Percentiles rank a stretch among this genome's conserved stretches.
phyloP scores from a whole-genome alignment of 1,140 invertebrate species.

The Ooceraea biroi region DNA sequence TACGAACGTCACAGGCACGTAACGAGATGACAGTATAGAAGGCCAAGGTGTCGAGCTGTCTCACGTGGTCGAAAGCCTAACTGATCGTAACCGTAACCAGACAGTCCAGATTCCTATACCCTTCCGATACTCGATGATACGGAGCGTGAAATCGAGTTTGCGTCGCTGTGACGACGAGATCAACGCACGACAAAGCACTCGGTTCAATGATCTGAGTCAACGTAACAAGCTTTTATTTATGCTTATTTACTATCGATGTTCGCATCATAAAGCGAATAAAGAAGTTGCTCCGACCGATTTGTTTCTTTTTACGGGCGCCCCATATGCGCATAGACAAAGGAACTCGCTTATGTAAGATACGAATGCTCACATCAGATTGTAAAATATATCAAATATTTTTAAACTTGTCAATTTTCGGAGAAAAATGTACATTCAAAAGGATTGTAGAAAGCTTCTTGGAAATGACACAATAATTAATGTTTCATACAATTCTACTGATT shows the following conservation, averaged over 20 bases:
- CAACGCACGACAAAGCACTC: constrained; percentile 73
- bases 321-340: not conserved
- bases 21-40: constrained; percentile 69
- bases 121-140: constrained; percentile 74
- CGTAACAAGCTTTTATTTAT: constrained; percentile 69
- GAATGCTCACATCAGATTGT: not conserved
- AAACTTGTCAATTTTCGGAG: not conserved
- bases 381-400: not conserved
- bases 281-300: constrained; percentile 1
- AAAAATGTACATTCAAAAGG: not conserved
- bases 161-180: constrained; percentile 75
- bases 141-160: constrained; percentile 81
- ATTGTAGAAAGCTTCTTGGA: not conserved
- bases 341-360: not conserved
- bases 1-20: constrained; percentile 54
- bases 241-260: constrained; percentile 39
- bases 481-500: no score
- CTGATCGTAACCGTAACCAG: constrained; percentile 74
- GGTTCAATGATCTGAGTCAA: constrained; percentile 75
- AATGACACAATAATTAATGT: no score
- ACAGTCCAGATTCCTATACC: constrained; percentile 77
- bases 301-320: not conserved
- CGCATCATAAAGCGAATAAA: constrained; percentile 31
- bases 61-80: constrained; percentile 71
- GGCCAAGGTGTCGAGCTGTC: constrained; percentile 74